Evolutionary conservation across 2,888 invertebrate species (phyloP), one percentile per base, ranked within the genome.

Genomic region (Drosophila siamana): DNA sequence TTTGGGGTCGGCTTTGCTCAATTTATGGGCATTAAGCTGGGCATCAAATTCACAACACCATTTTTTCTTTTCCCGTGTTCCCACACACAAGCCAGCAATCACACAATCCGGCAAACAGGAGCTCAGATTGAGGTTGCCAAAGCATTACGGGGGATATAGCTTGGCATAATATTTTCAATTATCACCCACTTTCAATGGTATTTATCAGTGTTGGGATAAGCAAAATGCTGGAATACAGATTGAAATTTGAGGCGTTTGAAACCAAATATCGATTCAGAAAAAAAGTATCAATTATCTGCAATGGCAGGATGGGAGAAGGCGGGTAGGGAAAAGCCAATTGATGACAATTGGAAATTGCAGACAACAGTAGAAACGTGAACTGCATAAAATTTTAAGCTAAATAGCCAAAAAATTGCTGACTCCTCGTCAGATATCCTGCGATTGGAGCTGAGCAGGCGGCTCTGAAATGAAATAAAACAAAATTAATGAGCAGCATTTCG

Each of bases 381-480:
- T 84, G 85, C 84, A 86, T 86, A 86, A 75, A 84, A 74, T 76
- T 51, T 68, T 30, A 65, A 65, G 74, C 76, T 83, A 80, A 85
- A 86, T 74, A 69, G 76, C 55, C 54, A 56, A 76, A 81, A 54
- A 78, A 71, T 59, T 80, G 80, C 70, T 74, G 84, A 81, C 71
- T 69, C 66, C 68, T 61, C 66, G 60, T 56, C 56, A 51, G 64
- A 80, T 76, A 73, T 67, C 61, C 69, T 69, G 57, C 51, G 77
- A 72, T 78, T 78, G 86, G 77, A 74, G 77, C 70, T 83, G 77
- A 74, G 77, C 70, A 28, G 72, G 77, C 70, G 66, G 74, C 78
- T 78, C 74, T 69, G 64, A 83, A 84, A 86, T 77, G 73, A 86
- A 83, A 80, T 83, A 83, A 86, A 84, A 86, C 84, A 84, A 84